A percentile compares a stretch with the other conserved stretches of the same genome.
Conservation (phyloP, 1,140 invertebrate genomes). For the Sitophilus oryzae region DNA sequence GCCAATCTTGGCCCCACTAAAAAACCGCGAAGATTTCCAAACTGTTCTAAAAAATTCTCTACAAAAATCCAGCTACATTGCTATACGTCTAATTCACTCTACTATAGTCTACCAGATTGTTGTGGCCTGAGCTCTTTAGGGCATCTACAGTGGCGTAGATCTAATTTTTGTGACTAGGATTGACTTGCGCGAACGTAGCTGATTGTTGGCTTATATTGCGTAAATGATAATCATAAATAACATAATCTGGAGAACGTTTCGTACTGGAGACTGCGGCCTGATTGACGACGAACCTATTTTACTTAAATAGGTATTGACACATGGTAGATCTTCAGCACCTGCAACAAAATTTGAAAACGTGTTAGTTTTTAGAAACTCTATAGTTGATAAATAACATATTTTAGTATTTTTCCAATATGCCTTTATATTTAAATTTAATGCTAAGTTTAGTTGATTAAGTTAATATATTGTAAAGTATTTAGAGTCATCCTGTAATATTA, state of each 20-base stretch:
- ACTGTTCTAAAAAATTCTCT: background rate
- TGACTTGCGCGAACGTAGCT: background rate
- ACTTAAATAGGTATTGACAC: slow-evolving; percentile 36
- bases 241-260: slow-evolving; percentile 9
- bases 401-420: too few species aligned
- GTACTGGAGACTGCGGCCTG: slow-evolving; percentile 5
- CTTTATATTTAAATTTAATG: too few species aligned
- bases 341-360: slow-evolving; percentile 23
- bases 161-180: background rate
- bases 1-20: background rate
- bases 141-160: background rate
- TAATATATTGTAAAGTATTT: too few species aligned
- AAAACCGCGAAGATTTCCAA: background rate
- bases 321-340: slow-evolving; percentile 34
- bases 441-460: too few species aligned
- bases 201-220: background rate
- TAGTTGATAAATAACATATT: background rate
- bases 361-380: background rate
- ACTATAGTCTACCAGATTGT: background rate
- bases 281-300: slow-evolving; percentile 30
- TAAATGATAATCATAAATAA: background rate
- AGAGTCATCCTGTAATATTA: too few species aligned
- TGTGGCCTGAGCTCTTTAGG: background rate
- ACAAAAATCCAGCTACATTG: background rate
- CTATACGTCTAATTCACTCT: slow-evolving; percentile 11